phyloP scores from a whole-genome alignment of 2,888 invertebrate species.

The Cataglyphis rosenhaueri region DNA sequence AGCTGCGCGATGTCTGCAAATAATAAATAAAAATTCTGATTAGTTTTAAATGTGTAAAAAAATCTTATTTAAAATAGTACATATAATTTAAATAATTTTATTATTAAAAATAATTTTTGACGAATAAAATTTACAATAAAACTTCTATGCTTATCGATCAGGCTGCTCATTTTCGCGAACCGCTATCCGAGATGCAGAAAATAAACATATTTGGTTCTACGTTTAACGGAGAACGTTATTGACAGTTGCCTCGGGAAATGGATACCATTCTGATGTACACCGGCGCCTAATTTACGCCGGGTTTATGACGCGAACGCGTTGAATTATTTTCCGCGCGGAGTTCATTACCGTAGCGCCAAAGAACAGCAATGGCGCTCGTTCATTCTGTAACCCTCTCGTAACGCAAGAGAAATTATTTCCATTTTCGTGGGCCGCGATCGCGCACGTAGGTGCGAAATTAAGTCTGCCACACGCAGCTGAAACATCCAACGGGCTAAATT shows the following conservation, averaged over 20 bases:
- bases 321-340: conserved; percentile 56
- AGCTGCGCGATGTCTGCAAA: conserved; percentile 65
- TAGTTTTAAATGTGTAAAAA: not conserved
- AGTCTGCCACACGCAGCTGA: conserved; percentile 53
- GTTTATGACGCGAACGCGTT: conserved; percentile 53
- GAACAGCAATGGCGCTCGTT: conserved; percentile 37
- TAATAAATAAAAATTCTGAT: conserved; percentile 30
- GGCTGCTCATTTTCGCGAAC: not conserved
- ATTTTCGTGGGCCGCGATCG: conserved; percentile 49
- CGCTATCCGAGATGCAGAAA: not conserved
- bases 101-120: not conserved
- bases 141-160: no score
- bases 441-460: conserved; percentile 54
- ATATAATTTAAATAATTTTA: not conserved
- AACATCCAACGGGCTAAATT: conserved; percentile 45
- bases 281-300: conserved; percentile 47
- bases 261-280: conserved; percentile 30
- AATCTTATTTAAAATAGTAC: not conserved
- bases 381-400: conserved; percentile 20
- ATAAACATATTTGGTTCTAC: not conserved
- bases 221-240: not conserved
- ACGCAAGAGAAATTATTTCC: conserved; percentile 55
- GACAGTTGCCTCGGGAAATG: conserved; percentile 34
- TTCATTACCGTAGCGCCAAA: conserved; percentile 3
- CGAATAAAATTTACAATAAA: not conserved